Base-by-base conservation (phyloP, 2,797 vertebrate genomes). In the Halcyon smyrnensis region DNA sequence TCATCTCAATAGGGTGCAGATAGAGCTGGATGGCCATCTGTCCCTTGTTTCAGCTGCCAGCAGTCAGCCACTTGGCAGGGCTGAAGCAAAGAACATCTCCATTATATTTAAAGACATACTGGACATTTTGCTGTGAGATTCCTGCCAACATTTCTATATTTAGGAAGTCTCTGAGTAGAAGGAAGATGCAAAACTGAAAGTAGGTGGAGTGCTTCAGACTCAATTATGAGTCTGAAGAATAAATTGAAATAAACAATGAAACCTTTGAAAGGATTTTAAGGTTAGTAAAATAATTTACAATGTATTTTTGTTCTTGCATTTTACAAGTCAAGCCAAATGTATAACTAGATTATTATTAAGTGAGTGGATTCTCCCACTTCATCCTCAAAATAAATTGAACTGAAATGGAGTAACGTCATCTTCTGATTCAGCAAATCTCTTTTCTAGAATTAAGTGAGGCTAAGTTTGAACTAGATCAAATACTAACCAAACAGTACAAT, bases 21-120 rank as follows among this genome's bases (percentile, higher is more conserved):
- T 87, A 91, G 95, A 96, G 71, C 77, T 97, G 73, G 89, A 87
- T 93, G 75, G 67, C 97, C 97, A 98, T 98, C 97, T 98, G 97
- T 92, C 94, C 91, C 81, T 75, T 62, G 53, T 75, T 95, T 97
- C 78, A 73, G 71, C 57, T 97, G 95, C 93, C 98, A 98, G 93
- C 63, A 97, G 90, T 82, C 70, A 97, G 88, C 60, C 48, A 92
- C 68, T 97, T 97, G 93, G 92, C 93, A 96, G 68, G 68, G 36
- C 46, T 92, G 32, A 92, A 81, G 65, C 63, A 79, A 91, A 81
- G 63, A 93, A 41, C 64, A 91, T 78, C 87, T 96, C 78, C 70
- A 90, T 94, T 93, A 95, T 81, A 95, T 95, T 96, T 97, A 96
- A 97, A 97, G 88, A 81, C 64, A 93, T 75, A 96, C 81, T 96